Base-by-base conservation (phyloP, 1,140 invertebrate genomes). In the Conus betulinus region DNA sequence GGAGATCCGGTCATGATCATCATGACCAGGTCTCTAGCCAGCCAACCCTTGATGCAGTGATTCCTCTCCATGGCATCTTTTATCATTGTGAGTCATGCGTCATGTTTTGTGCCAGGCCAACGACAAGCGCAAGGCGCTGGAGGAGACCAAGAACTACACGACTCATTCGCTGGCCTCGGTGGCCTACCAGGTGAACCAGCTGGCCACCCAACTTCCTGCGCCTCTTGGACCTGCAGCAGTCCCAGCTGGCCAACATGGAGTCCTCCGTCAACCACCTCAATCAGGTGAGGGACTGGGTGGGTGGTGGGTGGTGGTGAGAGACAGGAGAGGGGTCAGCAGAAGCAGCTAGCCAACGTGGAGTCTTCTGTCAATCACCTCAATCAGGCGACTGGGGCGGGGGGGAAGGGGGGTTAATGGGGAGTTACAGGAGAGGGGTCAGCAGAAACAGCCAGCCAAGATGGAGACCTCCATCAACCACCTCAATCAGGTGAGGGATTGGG, bases 121-220 rank as follows among this genome's bases (percentile, higher is more conserved):
- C 90, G 99, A 99, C 93, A 99, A 99, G 94, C 96, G 97, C 91
- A 96, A 97, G 8, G 99, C 99, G 7, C 96, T 99, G 83, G 98
- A 99, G 95, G 99, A 99, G 95, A 99, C 99, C 0, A 99, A n/a
- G 96, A 99, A 99, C 95, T 99, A 99, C 92, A 99, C 99, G 6
- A 99, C 99, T 0, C 99, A 99, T 94, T 99, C 98, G 0, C 95
- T 99, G 93, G 99, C 99, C 20, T 99, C 98, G 96, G 99, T 99
- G 5, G 99, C 99, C 0, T 99, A 99, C 95, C 99, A 99, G 95
- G 99, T 99, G 88, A 99, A 99, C 95, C 99, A 98, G 55, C 96
- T 99, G 84, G 98, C 99, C 20, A 99, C 98, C n/a, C 93, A 99
- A 99, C 96, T 99, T 99, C 94, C 96, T 99, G 39, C 98, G 99